phyloP scores from a whole-genome alignment of 2,113 vertebrate genomes.

The Thamnophis sirtalis region DNA sequence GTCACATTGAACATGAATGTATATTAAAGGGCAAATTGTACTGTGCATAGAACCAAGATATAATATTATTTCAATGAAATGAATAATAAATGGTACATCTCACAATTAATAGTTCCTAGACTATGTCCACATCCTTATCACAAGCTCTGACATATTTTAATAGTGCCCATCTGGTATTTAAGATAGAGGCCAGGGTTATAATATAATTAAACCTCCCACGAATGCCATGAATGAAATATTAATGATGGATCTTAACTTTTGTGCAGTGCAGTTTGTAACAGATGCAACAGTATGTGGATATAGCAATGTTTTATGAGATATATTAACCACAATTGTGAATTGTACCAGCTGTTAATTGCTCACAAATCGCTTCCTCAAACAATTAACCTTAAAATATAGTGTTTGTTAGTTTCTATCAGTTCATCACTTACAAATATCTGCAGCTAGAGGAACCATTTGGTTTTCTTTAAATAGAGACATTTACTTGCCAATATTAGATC shows the following conservation, averaged over 20 bases:
- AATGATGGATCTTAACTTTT: accelerated
- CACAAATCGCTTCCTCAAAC: constrained; percentile 43
- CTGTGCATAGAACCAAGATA: constrained; percentile 18
- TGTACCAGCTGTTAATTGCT: constrained; percentile 30
- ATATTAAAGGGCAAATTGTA: constrained; percentile 16
- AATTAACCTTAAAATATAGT: constrained; percentile 53
- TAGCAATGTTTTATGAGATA: background rate
- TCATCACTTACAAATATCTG: constrained; percentile 15
- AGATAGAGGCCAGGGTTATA: constrained; percentile 12
- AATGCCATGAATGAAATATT: background rate
- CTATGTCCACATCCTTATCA: background rate
- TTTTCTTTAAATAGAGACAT: background rate
- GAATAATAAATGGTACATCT: constrained; percentile 25
- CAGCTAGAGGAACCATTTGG: background rate
- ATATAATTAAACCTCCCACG: background rate
- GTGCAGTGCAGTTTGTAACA: background rate
- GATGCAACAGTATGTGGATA: background rate
- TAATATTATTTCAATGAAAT: background rate
- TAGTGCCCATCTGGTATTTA: background rate
- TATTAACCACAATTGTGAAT: background rate
- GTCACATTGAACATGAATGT: constrained; percentile 32
- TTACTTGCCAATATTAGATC: background rate
- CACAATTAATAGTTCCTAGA: constrained; percentile 13
- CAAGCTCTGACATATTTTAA: background rate
- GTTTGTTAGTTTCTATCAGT: constrained; percentile 44